Evolutionary conservation across 2,797 vertebrate genomes (phyloP).

Genomic region (Cyclura pinguis): DNA sequence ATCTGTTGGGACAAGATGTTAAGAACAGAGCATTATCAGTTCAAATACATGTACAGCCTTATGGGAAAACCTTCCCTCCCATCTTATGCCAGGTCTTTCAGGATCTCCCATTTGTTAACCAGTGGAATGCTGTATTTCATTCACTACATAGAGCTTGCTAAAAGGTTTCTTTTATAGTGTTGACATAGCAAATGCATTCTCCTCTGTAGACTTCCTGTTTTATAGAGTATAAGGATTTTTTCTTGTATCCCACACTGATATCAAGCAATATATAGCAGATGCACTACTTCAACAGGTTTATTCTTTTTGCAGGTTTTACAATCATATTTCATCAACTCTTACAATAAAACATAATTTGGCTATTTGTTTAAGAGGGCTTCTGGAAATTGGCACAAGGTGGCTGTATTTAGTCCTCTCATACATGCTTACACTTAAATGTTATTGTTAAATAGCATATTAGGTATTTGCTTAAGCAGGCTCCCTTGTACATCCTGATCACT

Average conservation of each 20-base stretch:
- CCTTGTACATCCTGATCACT: constrained; percentile 76
- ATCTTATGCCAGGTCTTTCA: constrained; percentile 1
- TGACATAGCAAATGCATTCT: constrained; percentile 65
- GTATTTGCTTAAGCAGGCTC: constrained; percentile 80
- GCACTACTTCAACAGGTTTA: constrained; percentile 80
- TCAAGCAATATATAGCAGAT: constrained; percentile 73
- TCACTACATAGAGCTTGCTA: constrained; percentile 21
- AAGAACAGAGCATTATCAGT: not conserved
- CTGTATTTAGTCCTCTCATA: constrained; percentile 75
- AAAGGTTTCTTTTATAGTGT: constrained; percentile 67
- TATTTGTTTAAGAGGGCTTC: constrained; percentile 70
- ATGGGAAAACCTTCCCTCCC: not conserved
- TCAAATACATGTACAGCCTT: not conserved
- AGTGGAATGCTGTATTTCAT: constrained; percentile 42
- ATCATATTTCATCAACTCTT: constrained; percentile 76
- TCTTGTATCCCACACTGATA: constrained; percentile 61
- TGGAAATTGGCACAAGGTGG: constrained; percentile 71
- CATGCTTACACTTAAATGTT: constrained; percentile 74
- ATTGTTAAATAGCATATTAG: constrained; percentile 81
- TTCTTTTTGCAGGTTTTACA: constrained; percentile 77
- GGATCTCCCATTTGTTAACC: constrained; percentile 43
- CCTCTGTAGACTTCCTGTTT: constrained; percentile 60
- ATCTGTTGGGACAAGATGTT: not conserved
- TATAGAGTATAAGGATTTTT: constrained; percentile 66
- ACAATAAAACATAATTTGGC: constrained; percentile 75